These are phyloP conservation scores for Diachasmimorpha longicaudata DNA, from an alignment of 1,140 invertebrate species.

Conservation along the genomic window DNA sequence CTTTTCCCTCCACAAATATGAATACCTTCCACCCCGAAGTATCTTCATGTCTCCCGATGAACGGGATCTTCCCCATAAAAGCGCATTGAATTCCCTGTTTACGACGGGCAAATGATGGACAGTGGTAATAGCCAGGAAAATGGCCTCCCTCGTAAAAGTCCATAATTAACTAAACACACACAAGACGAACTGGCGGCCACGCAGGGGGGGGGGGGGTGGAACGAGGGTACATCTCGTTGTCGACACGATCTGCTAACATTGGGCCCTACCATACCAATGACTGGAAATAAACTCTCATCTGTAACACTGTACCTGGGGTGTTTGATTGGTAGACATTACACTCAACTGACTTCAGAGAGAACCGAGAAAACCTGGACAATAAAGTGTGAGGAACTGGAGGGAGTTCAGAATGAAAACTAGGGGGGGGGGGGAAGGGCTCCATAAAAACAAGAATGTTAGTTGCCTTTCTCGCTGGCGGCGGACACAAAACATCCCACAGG, in stretches of 20 bases:
- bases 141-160: neutral
- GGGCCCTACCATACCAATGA: neutral
- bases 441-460: slow-evolving; percentile 38
- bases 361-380: slow-evolving; percentile 18
- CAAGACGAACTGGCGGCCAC: no score
- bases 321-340: slow-evolving; percentile 30
- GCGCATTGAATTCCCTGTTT: neutral
- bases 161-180: slow-evolving; percentile 3
- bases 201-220: no score
- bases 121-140: neutral
- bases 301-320: slow-evolving; percentile 5
- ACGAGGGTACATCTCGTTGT: neutral
- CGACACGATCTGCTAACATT: neutral
- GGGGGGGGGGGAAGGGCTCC: no score
- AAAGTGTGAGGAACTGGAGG: slow-evolving; percentile 29
- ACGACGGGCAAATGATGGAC: neutral
- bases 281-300: slow-evolving; percentile 8
- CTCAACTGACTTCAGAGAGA: slow-evolving; percentile 26
- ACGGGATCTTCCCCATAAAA: neutral
- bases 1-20: neutral
- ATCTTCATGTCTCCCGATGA: neutral
- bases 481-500: neutral
- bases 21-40: neutral
- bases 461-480: slow-evolving; percentile 33
- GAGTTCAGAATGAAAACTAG: slow-evolving; percentile 32